A percentile compares a stretch with the other conserved stretches of the same genome.
Evolutionary conservation across 2,113 vertebrate genomes (phyloP).

Genomic region (Psephotus haematonotus): DNA sequence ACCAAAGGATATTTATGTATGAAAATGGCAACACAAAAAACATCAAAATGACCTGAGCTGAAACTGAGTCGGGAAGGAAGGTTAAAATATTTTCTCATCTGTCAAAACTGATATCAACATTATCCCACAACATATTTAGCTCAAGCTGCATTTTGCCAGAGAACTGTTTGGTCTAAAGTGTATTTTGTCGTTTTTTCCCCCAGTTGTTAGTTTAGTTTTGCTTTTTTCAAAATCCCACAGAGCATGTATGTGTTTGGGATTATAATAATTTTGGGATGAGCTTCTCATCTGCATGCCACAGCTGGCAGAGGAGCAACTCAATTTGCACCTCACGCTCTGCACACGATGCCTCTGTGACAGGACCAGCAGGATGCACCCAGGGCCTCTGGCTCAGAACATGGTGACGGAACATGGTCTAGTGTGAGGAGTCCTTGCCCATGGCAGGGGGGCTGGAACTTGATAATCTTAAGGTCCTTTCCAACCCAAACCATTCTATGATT

Average conservation of each 20-base stretch:
- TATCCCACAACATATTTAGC: neutral
- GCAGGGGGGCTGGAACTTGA: neutral
- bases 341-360: neutral
- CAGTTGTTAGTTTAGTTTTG: neutral
- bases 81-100: neutral
- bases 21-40: neutral
- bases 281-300: neutral
- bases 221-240: neutral
- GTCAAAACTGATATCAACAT: neutral
- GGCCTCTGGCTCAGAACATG: accelerated
- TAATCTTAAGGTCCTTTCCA: neutral
- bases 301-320: neutral
- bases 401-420: neutral
- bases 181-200: neutral
- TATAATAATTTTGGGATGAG: neutral
- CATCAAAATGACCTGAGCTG: neutral
- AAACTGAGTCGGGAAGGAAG: neutral
- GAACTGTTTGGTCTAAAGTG: neutral
- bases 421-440: neutral
- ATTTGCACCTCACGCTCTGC: neutral
- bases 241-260: neutral
- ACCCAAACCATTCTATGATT: neutral
- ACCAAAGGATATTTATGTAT: neutral
- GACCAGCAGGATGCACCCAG: neutral
- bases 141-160: neutral